A percentile compares a stretch with the other conserved stretches of the same genome.
Evolutionary conservation across 2,888 invertebrate genomes (phyloP).

Genomic region (Tenodera sinensis): DNA sequence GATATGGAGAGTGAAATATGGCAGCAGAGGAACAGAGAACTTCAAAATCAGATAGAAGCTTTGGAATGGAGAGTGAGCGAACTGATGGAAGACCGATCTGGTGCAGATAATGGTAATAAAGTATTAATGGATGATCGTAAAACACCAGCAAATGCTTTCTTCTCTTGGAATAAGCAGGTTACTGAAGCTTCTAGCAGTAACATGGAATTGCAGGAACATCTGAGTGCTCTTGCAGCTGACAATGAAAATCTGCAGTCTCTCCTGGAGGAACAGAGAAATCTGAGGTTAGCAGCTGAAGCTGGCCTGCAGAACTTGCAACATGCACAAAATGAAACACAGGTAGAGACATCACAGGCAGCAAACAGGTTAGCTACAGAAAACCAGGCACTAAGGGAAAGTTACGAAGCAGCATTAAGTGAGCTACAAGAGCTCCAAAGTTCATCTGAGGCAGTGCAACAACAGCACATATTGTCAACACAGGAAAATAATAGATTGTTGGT

Average conservation of each 20-base stretch:
- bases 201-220: slow-evolving; percentile 51
- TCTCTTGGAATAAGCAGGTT: slow-evolving; percentile 1
- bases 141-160: neutral
- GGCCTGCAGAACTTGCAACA: slow-evolving; percentile 3
- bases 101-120: neutral
- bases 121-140: neutral
- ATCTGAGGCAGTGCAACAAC: neutral
- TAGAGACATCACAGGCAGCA: neutral
- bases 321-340: neutral
- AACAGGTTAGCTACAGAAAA: neutral
- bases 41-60: slow-evolving; percentile 61
- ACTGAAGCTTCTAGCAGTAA: neutral
- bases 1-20: slow-evolving; percentile 71
- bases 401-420: neutral
- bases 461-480: neutral
- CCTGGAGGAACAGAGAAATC: slow-evolving; percentile 51
- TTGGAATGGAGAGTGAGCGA: slow-evolving; percentile 41
- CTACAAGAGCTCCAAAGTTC: neutral
- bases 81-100: slow-evolving; percentile 16
- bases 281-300: slow-evolving; percentile 41
- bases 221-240: slow-evolving; percentile 58
- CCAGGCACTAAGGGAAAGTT: neutral
- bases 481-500: neutral
- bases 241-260: slow-evolving; percentile 56
- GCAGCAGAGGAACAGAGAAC: slow-evolving; percentile 67